Evolutionary conservation across 2,797 vertebrate species (phyloP).

Genomic region (Sus cebifrons): DNA sequence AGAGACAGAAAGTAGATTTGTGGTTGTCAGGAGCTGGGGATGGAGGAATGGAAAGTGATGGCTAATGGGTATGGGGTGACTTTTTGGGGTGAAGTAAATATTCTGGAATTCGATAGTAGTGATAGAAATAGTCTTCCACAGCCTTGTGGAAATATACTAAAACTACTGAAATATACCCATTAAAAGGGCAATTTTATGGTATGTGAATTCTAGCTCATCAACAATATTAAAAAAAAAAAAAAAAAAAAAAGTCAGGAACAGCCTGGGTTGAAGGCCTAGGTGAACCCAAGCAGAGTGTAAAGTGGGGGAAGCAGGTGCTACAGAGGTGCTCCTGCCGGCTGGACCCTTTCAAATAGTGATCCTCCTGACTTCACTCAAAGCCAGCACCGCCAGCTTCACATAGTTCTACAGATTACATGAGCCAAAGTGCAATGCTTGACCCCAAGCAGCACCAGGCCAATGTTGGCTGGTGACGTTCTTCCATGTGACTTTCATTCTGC

Average conservation of each 20-base stretch:
- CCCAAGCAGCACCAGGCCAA: background rate
- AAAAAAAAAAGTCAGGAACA: background rate
- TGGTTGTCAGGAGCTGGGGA: background rate
- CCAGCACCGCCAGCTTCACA: fast-evolving
- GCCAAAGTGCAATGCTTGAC: fast-evolving
- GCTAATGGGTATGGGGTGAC: background rate
- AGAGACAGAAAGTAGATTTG: background rate
- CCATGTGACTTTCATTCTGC: background rate
- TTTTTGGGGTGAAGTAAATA: background rate
- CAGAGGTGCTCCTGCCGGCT: background rate
- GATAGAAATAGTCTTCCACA: background rate
- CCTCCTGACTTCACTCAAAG: background rate
- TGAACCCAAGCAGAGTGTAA: background rate
- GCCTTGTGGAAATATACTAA: background rate
- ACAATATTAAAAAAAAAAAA: no score
- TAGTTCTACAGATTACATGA: background rate
- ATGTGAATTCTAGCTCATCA: background rate
- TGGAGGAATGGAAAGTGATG: background rate
- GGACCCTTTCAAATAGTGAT: no score
- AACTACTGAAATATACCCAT: background rate
- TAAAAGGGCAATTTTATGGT: background rate
- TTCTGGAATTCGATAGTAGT: background rate
- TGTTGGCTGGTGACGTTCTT: background rate
- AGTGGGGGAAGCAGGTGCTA: background rate
- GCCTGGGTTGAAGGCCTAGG: background rate